phyloP scores from a whole-genome alignment of 2,888 invertebrate species.

The Cenopis cana region DNA sequence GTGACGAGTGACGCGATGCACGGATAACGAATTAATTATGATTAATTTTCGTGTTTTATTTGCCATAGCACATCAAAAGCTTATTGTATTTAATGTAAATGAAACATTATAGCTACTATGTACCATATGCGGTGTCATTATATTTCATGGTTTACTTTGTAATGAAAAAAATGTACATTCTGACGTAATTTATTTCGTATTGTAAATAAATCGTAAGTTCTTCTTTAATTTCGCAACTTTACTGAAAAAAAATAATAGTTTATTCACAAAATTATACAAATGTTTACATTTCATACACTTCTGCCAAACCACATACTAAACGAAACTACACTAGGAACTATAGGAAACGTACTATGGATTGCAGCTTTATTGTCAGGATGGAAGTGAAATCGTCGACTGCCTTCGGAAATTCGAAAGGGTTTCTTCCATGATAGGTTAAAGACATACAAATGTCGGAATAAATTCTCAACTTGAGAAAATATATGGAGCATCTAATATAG shows the following conservation, averaged over 20 bases:
- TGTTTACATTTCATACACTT: too few relatives aligned
- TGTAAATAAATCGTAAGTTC: neutral
- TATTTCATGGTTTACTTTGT: neutral
- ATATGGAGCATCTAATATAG: neutral
- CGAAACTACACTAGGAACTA: too few relatives aligned
- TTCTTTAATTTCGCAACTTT: neutral
- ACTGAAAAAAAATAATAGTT: too few relatives aligned
- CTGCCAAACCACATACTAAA: too few relatives aligned
- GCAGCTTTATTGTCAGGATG: neutral
- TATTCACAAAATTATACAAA: too few relatives aligned
- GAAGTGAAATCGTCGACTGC: neutral
- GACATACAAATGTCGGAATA: neutral
- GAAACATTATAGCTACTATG: neutral
- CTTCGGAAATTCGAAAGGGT: neutral
- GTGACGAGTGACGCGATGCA: constrained; percentile 22
- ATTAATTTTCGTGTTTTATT: constrained; percentile 13
- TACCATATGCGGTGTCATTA: neutral
- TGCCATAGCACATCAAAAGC: neutral
- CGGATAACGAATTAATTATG: constrained; percentile 33
- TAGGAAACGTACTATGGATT: neutral
- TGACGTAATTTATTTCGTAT: too few relatives aligned
- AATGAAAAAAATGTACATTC: too few relatives aligned
- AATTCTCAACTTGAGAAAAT: neutral
- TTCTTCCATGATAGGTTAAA: neutral
- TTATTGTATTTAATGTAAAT: neutral